Conservation (phyloP, 2,113 vertebrate species). For the Aldabrachelys gigantea region DNA sequence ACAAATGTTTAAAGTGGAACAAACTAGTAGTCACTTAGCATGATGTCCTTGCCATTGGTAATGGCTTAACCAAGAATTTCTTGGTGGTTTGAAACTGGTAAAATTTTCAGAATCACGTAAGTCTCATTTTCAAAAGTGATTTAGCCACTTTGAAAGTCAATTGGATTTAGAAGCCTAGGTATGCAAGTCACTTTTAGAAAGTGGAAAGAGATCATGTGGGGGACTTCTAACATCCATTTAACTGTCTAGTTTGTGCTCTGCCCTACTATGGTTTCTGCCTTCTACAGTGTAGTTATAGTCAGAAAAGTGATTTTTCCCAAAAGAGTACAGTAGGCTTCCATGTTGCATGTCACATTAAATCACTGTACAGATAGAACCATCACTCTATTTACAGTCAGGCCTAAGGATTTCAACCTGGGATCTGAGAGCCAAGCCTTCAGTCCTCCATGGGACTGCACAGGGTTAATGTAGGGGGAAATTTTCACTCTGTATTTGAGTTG, state of each 20-base stretch:
- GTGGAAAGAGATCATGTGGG: background rate
- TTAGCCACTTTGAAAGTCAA: background rate
- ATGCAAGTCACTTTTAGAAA: background rate
- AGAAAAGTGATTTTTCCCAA: background rate
- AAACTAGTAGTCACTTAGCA: background rate
- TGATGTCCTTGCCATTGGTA: background rate
- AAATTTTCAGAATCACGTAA: background rate
- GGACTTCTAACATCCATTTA: background rate
- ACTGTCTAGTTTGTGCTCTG: accelerated
- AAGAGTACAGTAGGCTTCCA: background rate
- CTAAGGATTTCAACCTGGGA: background rate
- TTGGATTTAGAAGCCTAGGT: background rate
- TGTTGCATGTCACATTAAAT: background rate
- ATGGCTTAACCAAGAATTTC: background rate
- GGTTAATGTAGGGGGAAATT: background rate
- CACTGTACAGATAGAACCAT: background rate
- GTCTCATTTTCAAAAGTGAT: background rate
- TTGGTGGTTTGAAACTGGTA: background rate
- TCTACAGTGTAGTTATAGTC: background rate
- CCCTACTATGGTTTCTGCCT: background rate
- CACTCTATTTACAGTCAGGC: accelerated
- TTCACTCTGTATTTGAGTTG: background rate
- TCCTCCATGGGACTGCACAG: background rate
- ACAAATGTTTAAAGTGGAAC: background rate
- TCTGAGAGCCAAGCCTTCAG: background rate